These are phyloP conservation scores for Tinea trinotella DNA, from an alignment of 2,888 invertebrate species.

Conservation along the genomic window DNA sequence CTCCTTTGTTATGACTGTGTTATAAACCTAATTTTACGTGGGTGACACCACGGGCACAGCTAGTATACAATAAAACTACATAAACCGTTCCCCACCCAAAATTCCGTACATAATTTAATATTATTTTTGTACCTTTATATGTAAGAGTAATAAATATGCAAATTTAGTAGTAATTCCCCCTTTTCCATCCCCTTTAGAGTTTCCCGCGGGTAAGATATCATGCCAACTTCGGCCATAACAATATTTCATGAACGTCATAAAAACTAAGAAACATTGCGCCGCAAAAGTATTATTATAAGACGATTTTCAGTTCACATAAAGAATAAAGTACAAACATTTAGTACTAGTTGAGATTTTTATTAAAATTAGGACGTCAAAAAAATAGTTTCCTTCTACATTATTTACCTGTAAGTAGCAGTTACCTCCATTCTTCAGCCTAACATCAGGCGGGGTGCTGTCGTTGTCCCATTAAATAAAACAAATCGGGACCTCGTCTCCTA, in stretches of 20 bases:
- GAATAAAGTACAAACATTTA: background rate
- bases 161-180: background rate
- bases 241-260: slow-evolving; percentile 58
- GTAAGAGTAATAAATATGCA: background rate
- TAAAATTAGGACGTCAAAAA: no score
- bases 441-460: no score
- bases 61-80: no score
- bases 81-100: no score
- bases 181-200: background rate
- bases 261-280: slow-evolving; percentile 56
- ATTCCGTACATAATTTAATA: background rate
- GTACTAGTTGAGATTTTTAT: background rate
- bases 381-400: no score
- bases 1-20: no score
- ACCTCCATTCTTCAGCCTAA: no score
- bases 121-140: background rate
- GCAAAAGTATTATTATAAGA: slow-evolving; percentile 47
- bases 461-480: no score
- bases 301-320: slow-evolving; percentile 18
- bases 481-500: no score
- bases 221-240: slow-evolving; percentile 47
- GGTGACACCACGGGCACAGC: no score
- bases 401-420: no score
- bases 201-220: background rate
- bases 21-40: no score